phyloP scores from a whole-genome alignment of 2,113 vertebrate species.

The Crotalus viridis region DNA sequence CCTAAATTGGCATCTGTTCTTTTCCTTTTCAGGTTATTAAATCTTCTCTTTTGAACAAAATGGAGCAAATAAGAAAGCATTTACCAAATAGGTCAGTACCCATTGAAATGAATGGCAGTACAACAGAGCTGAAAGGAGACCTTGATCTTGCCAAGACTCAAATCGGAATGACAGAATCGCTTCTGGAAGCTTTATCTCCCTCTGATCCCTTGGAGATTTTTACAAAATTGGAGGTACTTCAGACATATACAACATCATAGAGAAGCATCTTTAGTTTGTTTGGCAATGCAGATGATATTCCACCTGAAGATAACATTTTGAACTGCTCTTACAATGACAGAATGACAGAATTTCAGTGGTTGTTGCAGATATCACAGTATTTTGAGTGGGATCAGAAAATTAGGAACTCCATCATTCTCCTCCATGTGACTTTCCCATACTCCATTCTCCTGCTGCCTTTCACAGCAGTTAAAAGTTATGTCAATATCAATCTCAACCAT shows the following conservation, averaged over 20 bases:
- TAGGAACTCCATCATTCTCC: not conserved
- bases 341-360: not conserved
- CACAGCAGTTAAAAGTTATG: not conserved
- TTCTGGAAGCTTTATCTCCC: conserved; percentile 73
- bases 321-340: not conserved
- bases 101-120: conserved; percentile 30
- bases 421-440: not conserved
- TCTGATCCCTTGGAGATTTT: conserved; percentile 77
- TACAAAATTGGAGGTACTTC: conserved; percentile 74
- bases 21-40: conserved; percentile 73
- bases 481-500: not conserved
- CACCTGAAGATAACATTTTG: not conserved
- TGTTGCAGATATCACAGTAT: not conserved
- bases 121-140: conserved; percentile 68
- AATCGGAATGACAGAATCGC: conserved; percentile 75
- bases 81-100: conserved; percentile 33
- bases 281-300: not conserved
- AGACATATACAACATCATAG: not conserved
- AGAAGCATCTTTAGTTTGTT: not conserved
- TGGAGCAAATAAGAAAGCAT: conserved; percentile 63
- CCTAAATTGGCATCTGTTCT: not conserved
- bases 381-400: not conserved
- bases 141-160: conserved; percentile 73
- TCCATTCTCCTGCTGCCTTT: not conserved
- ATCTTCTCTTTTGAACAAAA: conserved; percentile 71